Base-by-base conservation (phyloP, 2,888 invertebrate species). In the Scaptomyza reducta region DNA sequence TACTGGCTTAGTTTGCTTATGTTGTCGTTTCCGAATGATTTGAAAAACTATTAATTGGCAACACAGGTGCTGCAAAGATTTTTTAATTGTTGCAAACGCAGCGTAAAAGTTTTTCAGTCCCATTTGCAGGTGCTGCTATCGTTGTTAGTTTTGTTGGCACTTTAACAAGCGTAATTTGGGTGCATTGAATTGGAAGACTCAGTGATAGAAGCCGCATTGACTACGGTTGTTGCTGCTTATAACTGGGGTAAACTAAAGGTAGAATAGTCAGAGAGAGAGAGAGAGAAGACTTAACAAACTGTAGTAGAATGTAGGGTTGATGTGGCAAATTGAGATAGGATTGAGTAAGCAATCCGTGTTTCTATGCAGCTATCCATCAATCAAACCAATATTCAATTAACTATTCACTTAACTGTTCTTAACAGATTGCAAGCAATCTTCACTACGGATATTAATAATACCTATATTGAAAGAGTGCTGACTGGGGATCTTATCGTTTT, bases 1-100 rank as follows among this genome's bases (percentile, higher is more conserved):
- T 38, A 53, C 54, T 57, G 58, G 25, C 58, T 50, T 45, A 29
- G 45, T 62, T 44, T 22, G 40, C 35, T 47, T 47, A 59, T 60
- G 60, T 66, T 66, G 50, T 59, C 58, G 58, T 44, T 68, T 61
- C 44, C 57, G 59, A 72, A 70, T 70, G 67, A 75, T 65, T 81
- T 54, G 51, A 58, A 69, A 72, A 79, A 82, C 70, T 82, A 86
- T 86, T 86, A 84, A 86, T 85, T 85, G 80, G 77, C 72, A 74
- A 57, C 77, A 65, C 65, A 70, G 64, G 54, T 77, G 74, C 54
- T 50, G 60, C 51, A 45, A 38, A 42, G 58, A 68, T 70, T 81
- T 81, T 76, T 63, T 71, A 72, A 81, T 82, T 84, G 79, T 50
- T 73, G 74, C 71, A 61, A 76, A 70, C 71, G 74, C 69, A 58